These are phyloP conservation scores for Drosophila ogumai DNA, from an alignment of 1,140 invertebrate genomes.

Conservation along the genomic window DNA sequence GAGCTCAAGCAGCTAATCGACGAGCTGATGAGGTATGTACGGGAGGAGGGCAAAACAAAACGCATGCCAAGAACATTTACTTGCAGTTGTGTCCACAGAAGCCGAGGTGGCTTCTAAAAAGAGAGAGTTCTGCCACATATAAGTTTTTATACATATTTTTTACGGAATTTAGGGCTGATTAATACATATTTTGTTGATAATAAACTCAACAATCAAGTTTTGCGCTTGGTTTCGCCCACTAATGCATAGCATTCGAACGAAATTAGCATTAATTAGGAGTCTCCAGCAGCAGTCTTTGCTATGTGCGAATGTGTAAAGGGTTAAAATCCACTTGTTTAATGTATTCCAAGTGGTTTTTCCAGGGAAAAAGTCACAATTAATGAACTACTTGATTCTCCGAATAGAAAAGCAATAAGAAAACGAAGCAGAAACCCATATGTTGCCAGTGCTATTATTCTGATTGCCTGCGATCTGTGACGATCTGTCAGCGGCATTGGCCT, in stretches of 20 bases:
- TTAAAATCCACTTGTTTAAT: background rate
- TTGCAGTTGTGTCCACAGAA: background rate
- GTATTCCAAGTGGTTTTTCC: background rate
- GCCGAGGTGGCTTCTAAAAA: background rate
- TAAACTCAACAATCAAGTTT: background rate
- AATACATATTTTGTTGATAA: background rate
- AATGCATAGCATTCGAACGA: background rate
- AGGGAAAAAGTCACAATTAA: background rate
- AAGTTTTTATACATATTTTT: background rate
- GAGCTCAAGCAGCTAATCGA: conserved; percentile 81
- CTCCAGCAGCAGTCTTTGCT: background rate
- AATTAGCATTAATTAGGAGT: conserved; percentile 18
- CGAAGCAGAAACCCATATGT: background rate
- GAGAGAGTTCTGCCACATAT: background rate
- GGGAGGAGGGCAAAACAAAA: background rate
- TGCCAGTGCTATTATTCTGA: background rate
- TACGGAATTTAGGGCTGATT: too few species aligned
- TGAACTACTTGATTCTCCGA: background rate
- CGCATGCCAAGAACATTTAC: background rate
- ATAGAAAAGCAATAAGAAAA: background rate
- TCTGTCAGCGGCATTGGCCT: background rate
- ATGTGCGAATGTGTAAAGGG: too few species aligned
- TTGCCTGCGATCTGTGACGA: background rate
- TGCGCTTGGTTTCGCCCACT: background rate
- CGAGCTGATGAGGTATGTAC: conserved; percentile 74